Evolutionary conservation across 2,113 vertebrate genomes (phyloP).

Genomic region (Chamaea fasciata): DNA sequence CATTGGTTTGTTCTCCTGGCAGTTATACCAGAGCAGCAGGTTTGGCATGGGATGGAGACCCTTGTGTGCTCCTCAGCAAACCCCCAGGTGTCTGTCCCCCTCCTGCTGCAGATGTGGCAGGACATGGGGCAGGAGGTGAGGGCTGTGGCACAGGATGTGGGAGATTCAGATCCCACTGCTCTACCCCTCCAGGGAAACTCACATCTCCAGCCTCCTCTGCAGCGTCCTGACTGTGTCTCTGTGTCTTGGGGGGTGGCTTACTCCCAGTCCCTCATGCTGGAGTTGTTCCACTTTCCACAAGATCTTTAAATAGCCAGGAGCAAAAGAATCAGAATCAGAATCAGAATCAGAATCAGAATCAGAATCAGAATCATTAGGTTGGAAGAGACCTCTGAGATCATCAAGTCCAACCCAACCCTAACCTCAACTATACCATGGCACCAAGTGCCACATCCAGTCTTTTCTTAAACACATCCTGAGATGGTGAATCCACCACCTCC

Average conservation of each 20-base stretch:
- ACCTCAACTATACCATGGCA: too few relatives aligned
- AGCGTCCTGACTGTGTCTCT: rapidly evolving
- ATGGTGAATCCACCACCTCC: too few relatives aligned
- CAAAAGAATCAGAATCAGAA: background rate
- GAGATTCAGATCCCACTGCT: background rate
- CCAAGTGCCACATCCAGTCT: too few relatives aligned
- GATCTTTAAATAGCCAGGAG: background rate
- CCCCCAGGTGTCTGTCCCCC: background rate
- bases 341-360: too few relatives aligned
- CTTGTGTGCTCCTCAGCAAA: background rate
- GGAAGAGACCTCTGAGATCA: too few relatives aligned
- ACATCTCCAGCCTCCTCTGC: background rate
- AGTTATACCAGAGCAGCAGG: background rate
- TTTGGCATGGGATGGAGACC: background rate
- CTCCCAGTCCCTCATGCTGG: background rate
- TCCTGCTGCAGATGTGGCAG: background rate
- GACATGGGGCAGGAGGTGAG: background rate
- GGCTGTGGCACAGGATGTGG: background rate
- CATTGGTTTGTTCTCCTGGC: background rate
- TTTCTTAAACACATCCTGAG: too few relatives aligned
- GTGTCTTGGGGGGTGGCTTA: background rate
- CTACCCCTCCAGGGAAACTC: background rate
- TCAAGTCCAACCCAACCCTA: too few relatives aligned
- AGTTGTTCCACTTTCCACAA: background rate
- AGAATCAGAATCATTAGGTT: too few relatives aligned